These are phyloP conservation scores for Saturnia japonica DNA, from an alignment of 2,888 invertebrate genomes.

Conservation along the genomic window DNA sequence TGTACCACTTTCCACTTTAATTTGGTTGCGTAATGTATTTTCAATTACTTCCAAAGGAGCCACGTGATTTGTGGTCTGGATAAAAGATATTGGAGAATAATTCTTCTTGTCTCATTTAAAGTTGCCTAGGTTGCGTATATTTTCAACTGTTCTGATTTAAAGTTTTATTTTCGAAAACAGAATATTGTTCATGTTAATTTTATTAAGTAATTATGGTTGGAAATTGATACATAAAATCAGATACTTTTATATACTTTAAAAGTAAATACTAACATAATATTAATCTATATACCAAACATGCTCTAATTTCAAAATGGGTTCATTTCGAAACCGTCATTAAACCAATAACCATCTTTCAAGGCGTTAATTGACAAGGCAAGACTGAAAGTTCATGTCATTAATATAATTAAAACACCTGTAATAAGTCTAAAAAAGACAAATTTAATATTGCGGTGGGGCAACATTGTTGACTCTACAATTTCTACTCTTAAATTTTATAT, in stretches of 20 bases:
- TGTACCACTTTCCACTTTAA: constrained; percentile 81
- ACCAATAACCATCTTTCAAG: background rate
- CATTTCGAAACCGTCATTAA: background rate
- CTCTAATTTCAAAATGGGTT: background rate
- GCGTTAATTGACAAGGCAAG: background rate
- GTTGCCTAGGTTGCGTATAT: constrained; percentile 44
- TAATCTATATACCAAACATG: background rate
- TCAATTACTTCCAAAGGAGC: constrained; percentile 79
- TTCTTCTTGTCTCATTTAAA: constrained; percentile 72
- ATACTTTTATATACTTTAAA: background rate
- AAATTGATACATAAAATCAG: background rate
- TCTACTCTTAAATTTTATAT: background rate
- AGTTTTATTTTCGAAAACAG: constrained; percentile 3
- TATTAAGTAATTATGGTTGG: background rate
- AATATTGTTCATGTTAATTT: background rate
- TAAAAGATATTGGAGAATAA: constrained; percentile 72
- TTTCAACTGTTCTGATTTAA: constrained; percentile 12
- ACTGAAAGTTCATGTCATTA: background rate
- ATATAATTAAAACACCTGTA: background rate
- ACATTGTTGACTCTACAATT: background rate
- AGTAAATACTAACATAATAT: background rate
- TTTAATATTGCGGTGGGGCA: background rate
- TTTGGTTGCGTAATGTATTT: constrained; percentile 83
- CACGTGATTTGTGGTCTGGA: constrained; percentile 75
- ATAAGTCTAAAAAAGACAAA: background rate